Base-by-base conservation (phyloP, 1,140 invertebrate genomes). In the Trinorchestia longiramus region DNA sequence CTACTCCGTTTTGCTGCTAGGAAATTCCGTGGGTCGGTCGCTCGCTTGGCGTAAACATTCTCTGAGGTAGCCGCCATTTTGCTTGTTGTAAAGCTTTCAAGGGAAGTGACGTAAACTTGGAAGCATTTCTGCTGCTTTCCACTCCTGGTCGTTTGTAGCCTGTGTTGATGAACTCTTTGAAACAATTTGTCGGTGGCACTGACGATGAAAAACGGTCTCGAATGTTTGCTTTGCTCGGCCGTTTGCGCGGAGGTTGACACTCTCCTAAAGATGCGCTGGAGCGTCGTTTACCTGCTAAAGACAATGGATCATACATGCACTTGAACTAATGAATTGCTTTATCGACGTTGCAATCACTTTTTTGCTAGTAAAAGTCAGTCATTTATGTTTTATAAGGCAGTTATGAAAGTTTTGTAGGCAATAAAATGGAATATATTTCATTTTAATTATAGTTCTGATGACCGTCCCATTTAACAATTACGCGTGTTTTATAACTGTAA, bases 111-210 rank as follows among this genome's bases (percentile, higher is more conserved):
- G 8, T 36, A 77, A 77, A 77, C 62, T 77, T 77, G 62, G 47
- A 77, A 36, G 62, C 62, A 77, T 77, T 77, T 77, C 62, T 77
- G 62, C 62, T 77, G 62, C 62, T 28, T 77, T 77, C 62, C 36
- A 77, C 62, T 77, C 8, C 1, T 77, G 62, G 62, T 77, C 62
- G 62, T 77, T 77, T 77, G 62, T 77, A 77, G 62, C 62, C 62
- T 77, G 15, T 77, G 62, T 77, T 77, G 62, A 77, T 77, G 62
- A 77, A 77, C 62, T 77, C 62, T 77, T 77, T 28, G 62, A 77
- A 77, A 77, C 62, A 77, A 77, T 77, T 77, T 77, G 62, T 77
- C 62, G 62, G 62, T 77, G 62, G 62, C 62, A 77, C 62, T 77
- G 62, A 77, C 62, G 62, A 77, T 77, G 62, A 77, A 77, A 77